A percentile compares a stretch with the other conserved stretches of the same genome.
Evolutionary conservation across 2,797 vertebrate genomes (phyloP).

Genomic region (Ceryle rudis): DNA sequence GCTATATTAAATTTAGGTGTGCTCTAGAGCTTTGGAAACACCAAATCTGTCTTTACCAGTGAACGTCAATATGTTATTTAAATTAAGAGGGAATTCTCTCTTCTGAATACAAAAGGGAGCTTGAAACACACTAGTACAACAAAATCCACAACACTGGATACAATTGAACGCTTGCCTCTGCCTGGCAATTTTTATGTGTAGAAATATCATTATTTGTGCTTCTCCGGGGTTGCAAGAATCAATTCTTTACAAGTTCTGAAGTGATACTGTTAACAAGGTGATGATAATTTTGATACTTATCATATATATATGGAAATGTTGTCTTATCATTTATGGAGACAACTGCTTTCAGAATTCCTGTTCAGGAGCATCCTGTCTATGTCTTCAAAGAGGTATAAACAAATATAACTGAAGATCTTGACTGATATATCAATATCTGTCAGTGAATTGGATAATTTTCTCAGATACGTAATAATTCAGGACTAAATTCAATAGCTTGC

Average conservation of each 20-base stretch:
- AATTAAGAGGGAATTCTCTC: not conserved
- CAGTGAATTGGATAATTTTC: not conserved
- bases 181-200: not conserved
- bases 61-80: not conserved
- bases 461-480: not conserved
- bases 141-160: not conserved
- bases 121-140: not conserved
- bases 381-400: not conserved
- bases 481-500: not conserved
- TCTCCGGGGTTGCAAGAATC: not conserved
- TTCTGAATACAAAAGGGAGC: not conserved
- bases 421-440: not conserved
- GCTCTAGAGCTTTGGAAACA: not conserved
- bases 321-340: not conserved
- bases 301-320: not conserved
- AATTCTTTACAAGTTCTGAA: not conserved
- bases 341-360: not conserved
- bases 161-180: not conserved
- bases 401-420: not conserved
- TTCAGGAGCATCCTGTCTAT: not conserved
- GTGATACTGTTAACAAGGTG: not conserved
- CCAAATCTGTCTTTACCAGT: not conserved
- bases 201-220: not conserved
- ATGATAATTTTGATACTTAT: not conserved
- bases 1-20: not conserved